Evolutionary conservation across 1,140 invertebrate species (phyloP).

Genomic region (Streblospio benedicti): DNA sequence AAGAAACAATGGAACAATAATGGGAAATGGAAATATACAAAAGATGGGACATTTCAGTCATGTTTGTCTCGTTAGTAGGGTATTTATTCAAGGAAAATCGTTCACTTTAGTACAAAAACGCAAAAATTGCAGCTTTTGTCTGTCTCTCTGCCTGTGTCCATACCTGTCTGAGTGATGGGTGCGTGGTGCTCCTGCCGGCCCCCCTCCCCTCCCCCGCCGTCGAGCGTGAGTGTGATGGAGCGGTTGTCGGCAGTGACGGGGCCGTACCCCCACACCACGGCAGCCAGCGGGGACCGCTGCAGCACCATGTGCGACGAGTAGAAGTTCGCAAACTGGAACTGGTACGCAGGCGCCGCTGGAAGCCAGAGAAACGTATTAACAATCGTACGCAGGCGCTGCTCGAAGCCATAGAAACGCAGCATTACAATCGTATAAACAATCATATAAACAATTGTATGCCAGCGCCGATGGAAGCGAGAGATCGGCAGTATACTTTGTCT

Average conservation of each 20-base stretch:
- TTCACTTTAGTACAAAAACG: too few relatives aligned
- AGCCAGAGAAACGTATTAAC: background rate
- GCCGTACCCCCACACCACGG: slow-evolving; percentile 33
- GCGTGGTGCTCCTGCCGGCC: too few relatives aligned
- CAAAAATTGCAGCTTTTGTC: too few relatives aligned
- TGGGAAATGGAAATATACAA: too few relatives aligned
- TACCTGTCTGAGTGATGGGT: too few relatives aligned
- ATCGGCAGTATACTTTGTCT: background rate
- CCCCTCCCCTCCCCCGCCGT: background rate
- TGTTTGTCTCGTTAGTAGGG: too few relatives aligned
- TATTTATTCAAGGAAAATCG: too few relatives aligned
- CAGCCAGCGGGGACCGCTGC: slow-evolving; percentile 26
- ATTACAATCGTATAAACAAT: background rate
- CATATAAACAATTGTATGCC: background rate
- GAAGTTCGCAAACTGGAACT: slow-evolving; percentile 27
- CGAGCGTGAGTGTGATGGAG: slow-evolving; percentile 19
- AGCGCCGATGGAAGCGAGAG: background rate
- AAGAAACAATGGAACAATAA: too few relatives aligned
- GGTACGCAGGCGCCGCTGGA: background rate
- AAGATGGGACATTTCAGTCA: too few relatives aligned
- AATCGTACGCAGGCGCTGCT: background rate
- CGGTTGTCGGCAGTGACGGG: slow-evolving; percentile 23
- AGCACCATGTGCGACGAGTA: slow-evolving; percentile 36
- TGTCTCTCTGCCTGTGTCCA: too few relatives aligned
- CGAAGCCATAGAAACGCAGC: background rate